These are phyloP conservation scores for Pollimyrus isidori DNA, from an alignment of 2,113 vertebrate genomes.

Conservation along the genomic window DNA sequence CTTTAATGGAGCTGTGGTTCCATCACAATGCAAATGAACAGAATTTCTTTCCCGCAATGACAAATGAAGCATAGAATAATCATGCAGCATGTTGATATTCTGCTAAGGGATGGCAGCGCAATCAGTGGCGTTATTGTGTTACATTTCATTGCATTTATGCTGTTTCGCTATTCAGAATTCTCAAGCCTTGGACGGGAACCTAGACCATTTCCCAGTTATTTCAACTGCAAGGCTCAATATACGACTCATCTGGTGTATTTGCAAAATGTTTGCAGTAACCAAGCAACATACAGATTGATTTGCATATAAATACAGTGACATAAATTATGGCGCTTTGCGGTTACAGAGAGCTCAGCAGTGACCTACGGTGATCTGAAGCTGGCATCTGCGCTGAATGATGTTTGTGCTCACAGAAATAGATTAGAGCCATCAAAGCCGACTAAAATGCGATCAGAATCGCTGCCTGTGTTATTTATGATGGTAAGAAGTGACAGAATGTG, in stretches of 20 bases:
- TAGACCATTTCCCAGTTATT: neutral
- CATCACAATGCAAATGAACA: neutral
- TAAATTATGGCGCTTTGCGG: constrained; percentile 21
- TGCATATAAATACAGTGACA: constrained; percentile 26
- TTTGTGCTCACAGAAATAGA: neutral
- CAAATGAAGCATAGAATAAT: neutral
- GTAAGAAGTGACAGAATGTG: neutral
- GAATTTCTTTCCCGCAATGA: neutral
- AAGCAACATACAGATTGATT: constrained; percentile 18
- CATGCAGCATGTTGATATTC: neutral
- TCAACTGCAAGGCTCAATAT: neutral
- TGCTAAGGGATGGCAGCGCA: neutral
- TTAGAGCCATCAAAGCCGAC: neutral
- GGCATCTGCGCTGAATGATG: neutral
- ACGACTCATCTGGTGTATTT: neutral
- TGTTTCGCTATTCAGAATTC: neutral
- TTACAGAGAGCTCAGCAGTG: constrained; percentile 17
- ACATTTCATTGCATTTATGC: neutral
- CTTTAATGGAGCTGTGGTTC: neutral
- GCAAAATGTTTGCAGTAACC: neutral
- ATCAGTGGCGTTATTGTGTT: neutral
- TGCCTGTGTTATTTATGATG: neutral
- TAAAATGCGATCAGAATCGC: neutral
- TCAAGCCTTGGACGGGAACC: neutral
- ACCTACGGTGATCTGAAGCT: neutral